Evolutionary conservation across 53 echinoderm and acorn worm species (phyloP), one percentile per base, ranked within the genome.

Genomic region (Luidia sarsii): DNA sequence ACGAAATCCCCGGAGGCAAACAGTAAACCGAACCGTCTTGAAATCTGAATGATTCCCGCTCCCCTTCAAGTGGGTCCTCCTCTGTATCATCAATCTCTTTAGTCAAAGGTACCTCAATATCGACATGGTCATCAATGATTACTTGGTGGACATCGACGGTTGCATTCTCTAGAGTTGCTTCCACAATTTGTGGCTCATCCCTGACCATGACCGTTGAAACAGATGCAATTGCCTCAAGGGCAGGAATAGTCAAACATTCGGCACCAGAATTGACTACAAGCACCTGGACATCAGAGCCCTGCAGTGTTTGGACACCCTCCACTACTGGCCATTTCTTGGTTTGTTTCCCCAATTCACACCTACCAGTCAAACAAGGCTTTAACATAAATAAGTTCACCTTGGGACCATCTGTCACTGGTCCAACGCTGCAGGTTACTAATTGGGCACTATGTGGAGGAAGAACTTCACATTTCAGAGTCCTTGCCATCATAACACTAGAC

Each of bases 381-480:
- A 67, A 14, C 67, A 45, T 15, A 13, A 67, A 4, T 45, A n/a
- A 25, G 20, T 23, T 39, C 41, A 8, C 67, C 1, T 1, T 10
- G 45, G 24, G 45, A 19, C 24, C 30, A 15, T 5, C 15, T 8
- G 13, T 11, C 10, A 48, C 11, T 15, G 1, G 4, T 13, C 18
- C 30, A 68, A 68, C 29, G 27, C 27, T 15, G 29, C 68, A 68
- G 48, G 28, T 4, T 29, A 68, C 24, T 1, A 48, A 48, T 16
- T 48, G 46, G 16, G 46, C 68, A 46, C 68, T 48, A 7, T 29
- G 1, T 2, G 68, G 49, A 1, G 68, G 49, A 1, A 68, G 13
- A 11, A 49, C 29, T 31, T 68, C 68, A 68, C 68, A 68, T 19
- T 67, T 67, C 23, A 11, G 67, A 2, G 67, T 48, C 67, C 67